Evolutionary conservation across 2,888 invertebrate species (phyloP).

Genomic region (Ophion ventricosus): DNA sequence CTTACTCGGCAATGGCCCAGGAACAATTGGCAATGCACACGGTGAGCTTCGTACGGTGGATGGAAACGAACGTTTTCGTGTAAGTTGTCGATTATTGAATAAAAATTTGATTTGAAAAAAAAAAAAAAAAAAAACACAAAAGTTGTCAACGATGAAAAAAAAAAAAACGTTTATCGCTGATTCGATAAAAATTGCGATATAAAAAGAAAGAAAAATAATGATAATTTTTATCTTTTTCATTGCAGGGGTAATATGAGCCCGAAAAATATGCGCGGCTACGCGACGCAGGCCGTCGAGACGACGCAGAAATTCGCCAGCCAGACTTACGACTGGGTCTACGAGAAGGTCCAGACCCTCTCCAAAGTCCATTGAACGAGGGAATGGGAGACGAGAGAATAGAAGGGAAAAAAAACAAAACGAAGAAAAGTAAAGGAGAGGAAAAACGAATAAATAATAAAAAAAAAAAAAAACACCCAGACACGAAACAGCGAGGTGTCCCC

Average conservation of each 20-base stretch:
- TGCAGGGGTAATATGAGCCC: slow-evolving; percentile 91
- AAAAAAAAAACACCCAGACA: slow-evolving; percentile 37
- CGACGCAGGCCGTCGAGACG: slow-evolving; percentile 87
- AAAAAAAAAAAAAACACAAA: too few species aligned
- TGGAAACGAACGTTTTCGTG: slow-evolving; percentile 91
- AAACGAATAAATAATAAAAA: slow-evolving; percentile 57
- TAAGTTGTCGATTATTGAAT: slow-evolving; percentile 85
- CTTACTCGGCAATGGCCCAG: slow-evolving; percentile 73
- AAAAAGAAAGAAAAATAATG: not conserved
- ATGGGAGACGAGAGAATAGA: slow-evolving; percentile 4
- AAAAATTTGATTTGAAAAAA: slow-evolving; percentile 5
- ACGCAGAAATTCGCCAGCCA: slow-evolving; percentile 88
- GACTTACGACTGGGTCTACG: slow-evolving; percentile 90
- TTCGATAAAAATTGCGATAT: not conserved
- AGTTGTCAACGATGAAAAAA: not conserved
- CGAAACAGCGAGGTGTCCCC: not conserved
- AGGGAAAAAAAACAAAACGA: slow-evolving; percentile 19
- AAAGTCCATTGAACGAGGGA: slow-evolving; percentile 86
- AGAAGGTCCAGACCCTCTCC: slow-evolving; percentile 91
- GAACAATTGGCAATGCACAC: slow-evolving; percentile 77
- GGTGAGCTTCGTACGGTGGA: slow-evolving; percentile 83
- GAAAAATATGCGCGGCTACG: slow-evolving; percentile 89
- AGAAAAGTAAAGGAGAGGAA: slow-evolving; percentile 35
- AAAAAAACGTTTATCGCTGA: not conserved
- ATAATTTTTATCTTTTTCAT: slow-evolving; percentile 52